Base-by-base conservation (phyloP, 2,888 invertebrate genomes). In the Pardosa pseudoannulata region DNA sequence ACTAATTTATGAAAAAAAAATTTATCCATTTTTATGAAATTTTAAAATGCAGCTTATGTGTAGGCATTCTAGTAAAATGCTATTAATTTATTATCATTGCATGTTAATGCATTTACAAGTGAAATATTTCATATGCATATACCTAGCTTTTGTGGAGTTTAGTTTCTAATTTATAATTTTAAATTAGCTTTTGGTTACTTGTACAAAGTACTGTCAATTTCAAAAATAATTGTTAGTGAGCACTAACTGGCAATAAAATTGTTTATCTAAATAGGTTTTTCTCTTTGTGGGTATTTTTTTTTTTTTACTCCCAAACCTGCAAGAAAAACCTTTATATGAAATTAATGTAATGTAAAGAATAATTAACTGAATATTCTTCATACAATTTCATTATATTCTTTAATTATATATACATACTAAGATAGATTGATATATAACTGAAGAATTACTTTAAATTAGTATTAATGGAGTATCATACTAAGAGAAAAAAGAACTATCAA, bases 201-300 rank as follows among this genome's bases (percentile, higher is more conserved):
- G 72, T 79, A 72, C 39, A 72, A 71, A 79, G 70, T 62, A 62
- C 31, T 79, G 71, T 79, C 71, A 71, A 72, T 29, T 79, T 65
- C 32, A 50, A 70, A 78, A 56, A 31, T 79, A 70, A 79, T 79
- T 79, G 79, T 71, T 79, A 79, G 79, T 79, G 79, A 79, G 79
- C 79, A 79, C 79, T 71, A 71, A 72, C 71, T 79, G 71, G 79
- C 71, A 64, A 79, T 72, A 72, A 79, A 78, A 72, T 71, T 79
- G 79, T 71, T 79, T 79, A 79, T 72, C 64, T 72, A 41, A 46
- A 23, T 28, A 36, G n/a, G 23, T 46, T 71, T 41, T 28, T 11
- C 13, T 71, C 19, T 41, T 28, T 56, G 19, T 56, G 36, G 36
- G 36, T 36, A 36, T 7, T 5, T 36, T 36, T 36, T 9, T 36